These are phyloP conservation scores for Spinus pinus DNA, from an alignment of 2,797 vertebrate genomes.

Conservation along the genomic window DNA sequence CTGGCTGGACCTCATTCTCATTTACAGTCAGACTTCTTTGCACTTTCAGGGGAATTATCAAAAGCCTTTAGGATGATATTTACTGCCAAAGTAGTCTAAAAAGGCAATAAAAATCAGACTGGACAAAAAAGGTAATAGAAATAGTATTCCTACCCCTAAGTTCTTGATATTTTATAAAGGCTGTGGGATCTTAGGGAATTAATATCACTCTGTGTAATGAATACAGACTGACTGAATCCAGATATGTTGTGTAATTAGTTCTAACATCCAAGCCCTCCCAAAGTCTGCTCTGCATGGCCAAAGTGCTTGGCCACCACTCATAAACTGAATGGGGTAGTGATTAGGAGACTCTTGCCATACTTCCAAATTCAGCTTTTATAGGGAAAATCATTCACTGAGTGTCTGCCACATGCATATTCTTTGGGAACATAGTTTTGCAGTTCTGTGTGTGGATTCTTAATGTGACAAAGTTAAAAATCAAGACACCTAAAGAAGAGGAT, in stretches of 20 bases:
- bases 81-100: slow-evolving; percentile 12
- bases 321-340: not conserved
- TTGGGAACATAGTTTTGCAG: not conserved
- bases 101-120: slow-evolving; percentile 23
- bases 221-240: not conserved
- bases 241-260: not conserved
- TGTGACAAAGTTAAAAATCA: not conserved
- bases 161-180: slow-evolving; percentile 15
- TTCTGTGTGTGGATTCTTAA: not conserved
- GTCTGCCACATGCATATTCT: not conserved
- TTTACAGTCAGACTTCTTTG: slow-evolving; percentile 15
- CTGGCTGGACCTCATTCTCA: not conserved
- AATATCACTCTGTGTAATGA: not conserved
- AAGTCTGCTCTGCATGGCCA: not conserved
- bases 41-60: slow-evolving; percentile 1
- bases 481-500: not conserved
- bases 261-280: not conserved
- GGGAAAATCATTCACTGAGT: not conserved
- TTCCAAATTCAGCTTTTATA: not conserved
- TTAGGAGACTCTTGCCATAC: not conserved
- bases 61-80: not conserved
- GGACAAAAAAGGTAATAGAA: slow-evolving; percentile 13
- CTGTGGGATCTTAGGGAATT: not conserved
- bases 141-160: not conserved
- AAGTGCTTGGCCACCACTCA: not conserved